A percentile compares a stretch with the other conserved stretches of the same genome.
These are phyloP conservation scores for Condylura cristata DNA, from an alignment of 2,113 vertebrate genomes.

Conservation along the genomic window DNA sequence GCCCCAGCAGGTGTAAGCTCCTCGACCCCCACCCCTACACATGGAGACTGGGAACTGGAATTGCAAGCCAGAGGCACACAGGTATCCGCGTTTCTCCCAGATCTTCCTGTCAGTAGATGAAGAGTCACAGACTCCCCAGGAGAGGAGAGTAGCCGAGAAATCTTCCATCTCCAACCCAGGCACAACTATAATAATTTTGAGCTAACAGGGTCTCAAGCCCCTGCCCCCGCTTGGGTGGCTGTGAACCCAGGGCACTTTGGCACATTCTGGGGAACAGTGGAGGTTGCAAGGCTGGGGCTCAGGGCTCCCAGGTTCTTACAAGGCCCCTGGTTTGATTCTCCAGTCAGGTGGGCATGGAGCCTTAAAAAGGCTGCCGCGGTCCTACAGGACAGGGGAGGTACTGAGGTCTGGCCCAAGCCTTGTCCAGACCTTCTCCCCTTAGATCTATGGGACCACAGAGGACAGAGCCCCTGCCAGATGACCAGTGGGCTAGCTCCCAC, in stretches of 20 bases:
- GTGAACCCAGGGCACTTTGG: background rate
- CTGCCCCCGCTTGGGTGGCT: background rate
- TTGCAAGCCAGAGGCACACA: accelerated
- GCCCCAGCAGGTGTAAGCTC: background rate
- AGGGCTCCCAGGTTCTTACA: background rate
- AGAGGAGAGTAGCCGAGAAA: background rate
- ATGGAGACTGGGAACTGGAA: background rate
- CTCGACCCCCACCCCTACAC: too few relatives aligned
- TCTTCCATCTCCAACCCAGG: background rate
- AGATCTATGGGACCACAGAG: background rate
- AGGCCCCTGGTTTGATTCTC: background rate
- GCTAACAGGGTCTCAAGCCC: background rate
- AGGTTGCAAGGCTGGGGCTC: background rate
- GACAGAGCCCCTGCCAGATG: accelerated
- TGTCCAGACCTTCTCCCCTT: background rate
- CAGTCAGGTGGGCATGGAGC: too few relatives aligned
- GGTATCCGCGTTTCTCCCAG: accelerated
- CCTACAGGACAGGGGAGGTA: background rate
- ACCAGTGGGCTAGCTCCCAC: background rate
- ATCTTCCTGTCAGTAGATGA: background rate
- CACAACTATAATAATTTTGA: background rate
- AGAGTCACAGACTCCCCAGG: background rate
- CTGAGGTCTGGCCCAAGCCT: background rate
- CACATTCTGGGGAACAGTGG: background rate
- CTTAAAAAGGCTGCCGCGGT: background rate